Base-by-base conservation (phyloP, 2,888 invertebrate species). In the Caenorhabditis macrosperma region DNA sequence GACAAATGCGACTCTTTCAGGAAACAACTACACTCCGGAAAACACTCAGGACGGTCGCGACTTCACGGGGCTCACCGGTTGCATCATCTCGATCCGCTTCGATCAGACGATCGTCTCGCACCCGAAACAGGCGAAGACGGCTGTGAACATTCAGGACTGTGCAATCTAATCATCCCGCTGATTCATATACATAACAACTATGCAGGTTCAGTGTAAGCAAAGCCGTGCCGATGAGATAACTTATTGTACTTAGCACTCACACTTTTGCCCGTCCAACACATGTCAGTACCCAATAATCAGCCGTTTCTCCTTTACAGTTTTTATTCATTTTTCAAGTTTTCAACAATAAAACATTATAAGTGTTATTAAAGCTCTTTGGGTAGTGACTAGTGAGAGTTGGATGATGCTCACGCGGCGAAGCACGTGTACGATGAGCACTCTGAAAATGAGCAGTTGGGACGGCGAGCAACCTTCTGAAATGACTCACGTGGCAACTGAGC, bases 91-190 rank as follows among this genome's bases (percentile, higher is more conserved):
- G 17, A 12, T 81, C 5, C 71, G 81, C 22, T 71, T 84, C 57
- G 83, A 81, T 24, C 77, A 75, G 15, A 75, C 66, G 12, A 71
- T 60, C 20, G 80, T 86, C 30, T 72, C 66, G 1, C 82, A 84
- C 9, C 86, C 86, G 12, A 74, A 68, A 15, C 82, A 85, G 50
- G 78, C 82, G 9, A 64, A 69, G 17, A 55, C 68, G 1, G 85
- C 86, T 7, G 63, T 86, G 54, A 86, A 86, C 57, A 77, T 86
- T 22, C 50, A 69, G 28, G 82, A 82, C 30, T 85, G 84, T 72
- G 48, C 76, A 38, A 68, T 77, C 38, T 83, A 26, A 78, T 26
- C 7, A 28, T 60, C 67, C 38, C 35, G 35, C 28, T 17, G 35
- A 57, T 33, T 17, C 4, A 9, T 55, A 33, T 41, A 38, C 26